These are phyloP conservation scores for Hippocampus barbouri DNA, from an alignment of 2,113 vertebrate genomes.

Conservation along the genomic window DNA sequence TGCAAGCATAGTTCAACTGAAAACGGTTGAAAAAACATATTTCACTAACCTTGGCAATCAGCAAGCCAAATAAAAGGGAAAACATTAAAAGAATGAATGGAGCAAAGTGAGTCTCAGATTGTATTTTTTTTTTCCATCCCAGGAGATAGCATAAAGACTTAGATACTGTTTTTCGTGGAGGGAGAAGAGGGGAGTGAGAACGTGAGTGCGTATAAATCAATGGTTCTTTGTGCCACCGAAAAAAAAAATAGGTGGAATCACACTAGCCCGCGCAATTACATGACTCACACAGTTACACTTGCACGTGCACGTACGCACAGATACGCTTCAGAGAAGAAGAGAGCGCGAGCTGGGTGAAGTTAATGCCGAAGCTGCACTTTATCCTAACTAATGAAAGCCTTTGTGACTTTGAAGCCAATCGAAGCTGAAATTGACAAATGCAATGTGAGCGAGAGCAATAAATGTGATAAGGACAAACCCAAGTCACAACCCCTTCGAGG, in stretches of 20 bases:
- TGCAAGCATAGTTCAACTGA: neutral
- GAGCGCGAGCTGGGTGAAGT: neutral
- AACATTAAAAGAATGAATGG: neutral
- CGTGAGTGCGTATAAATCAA: neutral
- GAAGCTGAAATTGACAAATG: neutral
- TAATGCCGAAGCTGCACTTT: neutral
- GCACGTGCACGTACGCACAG: neutral
- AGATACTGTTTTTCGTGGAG: neutral
- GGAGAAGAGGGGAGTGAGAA: neutral
- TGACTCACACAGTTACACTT: neutral
- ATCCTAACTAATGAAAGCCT: neutral
- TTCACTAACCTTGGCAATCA: neutral
- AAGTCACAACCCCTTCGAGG: neutral
- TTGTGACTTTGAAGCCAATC: neutral
- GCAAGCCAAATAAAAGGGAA: neutral
- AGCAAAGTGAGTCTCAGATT: neutral
- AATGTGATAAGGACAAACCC: neutral
- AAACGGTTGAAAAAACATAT: neutral
- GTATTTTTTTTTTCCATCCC: neutral
- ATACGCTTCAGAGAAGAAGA: neutral
- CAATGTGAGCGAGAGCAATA: neutral
- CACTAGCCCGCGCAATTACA: neutral
- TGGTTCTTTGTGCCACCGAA: neutral
- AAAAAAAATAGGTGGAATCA: neutral
- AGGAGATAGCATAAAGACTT: neutral